Percentiles rank a stretch among this genome's conserved stretches.
phyloP scores from a whole-genome alignment of 2,888 invertebrate genomes.

The Perithous albicinctus region DNA sequence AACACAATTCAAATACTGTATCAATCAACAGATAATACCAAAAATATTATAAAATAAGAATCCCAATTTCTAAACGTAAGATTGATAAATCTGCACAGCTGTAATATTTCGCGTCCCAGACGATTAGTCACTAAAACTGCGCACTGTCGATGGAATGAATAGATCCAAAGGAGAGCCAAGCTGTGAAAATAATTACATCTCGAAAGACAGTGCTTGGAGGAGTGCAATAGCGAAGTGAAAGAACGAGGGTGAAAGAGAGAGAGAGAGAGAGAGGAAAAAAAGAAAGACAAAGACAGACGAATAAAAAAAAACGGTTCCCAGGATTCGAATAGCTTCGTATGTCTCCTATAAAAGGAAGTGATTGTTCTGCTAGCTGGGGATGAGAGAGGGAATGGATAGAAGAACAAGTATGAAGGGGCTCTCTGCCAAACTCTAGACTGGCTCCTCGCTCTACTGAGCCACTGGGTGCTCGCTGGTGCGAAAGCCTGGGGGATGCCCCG shows the following conservation, averaged over 20 bases:
- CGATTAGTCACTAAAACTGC: slow-evolving; percentile 50
- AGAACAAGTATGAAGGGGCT: slow-evolving; percentile 60
- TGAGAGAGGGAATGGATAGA: slow-evolving; percentile 57
- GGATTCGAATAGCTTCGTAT: slow-evolving; percentile 82
- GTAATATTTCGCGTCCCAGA: slow-evolving; percentile 47
- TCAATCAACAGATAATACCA: neutral
- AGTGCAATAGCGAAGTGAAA: slow-evolving; percentile 22
- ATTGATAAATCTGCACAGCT: slow-evolving; percentile 66
- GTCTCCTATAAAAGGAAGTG: slow-evolving; percentile 83
- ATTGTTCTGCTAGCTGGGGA: slow-evolving; percentile 73
- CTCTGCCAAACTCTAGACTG: slow-evolving; percentile 63
- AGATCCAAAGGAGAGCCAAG: slow-evolving; percentile 72
- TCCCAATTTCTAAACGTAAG: slow-evolving; percentile 20
- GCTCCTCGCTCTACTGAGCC: slow-evolving; percentile 55
- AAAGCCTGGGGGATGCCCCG: slow-evolving; percentile 66
- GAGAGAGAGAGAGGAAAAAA: slow-evolving; percentile 51
- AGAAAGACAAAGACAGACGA: slow-evolving; percentile 62
- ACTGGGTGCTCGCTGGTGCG: slow-evolving; percentile 67
- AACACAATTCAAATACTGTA: too few species aligned
- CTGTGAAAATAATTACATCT: slow-evolving; percentile 83
- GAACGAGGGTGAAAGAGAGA: slow-evolving; percentile 51
- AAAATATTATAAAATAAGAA: neutral
- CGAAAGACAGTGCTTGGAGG: slow-evolving; percentile 76
- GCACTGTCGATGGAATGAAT: slow-evolving; percentile 48
- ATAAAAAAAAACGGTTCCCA: slow-evolving; percentile 82